Conservation (phyloP, 2,888 invertebrate species). For the Zelleria hepariella region DNA sequence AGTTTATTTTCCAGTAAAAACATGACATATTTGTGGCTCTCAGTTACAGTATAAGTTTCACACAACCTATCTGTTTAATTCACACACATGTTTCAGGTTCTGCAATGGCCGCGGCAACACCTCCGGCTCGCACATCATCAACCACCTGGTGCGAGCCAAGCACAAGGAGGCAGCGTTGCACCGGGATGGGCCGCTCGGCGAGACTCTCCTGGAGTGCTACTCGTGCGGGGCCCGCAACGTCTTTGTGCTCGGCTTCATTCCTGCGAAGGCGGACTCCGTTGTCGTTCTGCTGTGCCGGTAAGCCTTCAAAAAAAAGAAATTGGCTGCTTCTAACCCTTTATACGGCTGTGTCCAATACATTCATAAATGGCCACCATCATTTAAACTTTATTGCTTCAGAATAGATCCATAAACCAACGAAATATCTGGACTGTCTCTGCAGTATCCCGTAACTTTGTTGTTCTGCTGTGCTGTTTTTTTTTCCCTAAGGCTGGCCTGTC, state of each 20-base stretch:
- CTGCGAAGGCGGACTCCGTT: constrained; percentile 98
- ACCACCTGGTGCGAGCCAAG: constrained; percentile 98
- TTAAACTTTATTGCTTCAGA: too few species aligned
- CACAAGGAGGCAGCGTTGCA: constrained; percentile 99
- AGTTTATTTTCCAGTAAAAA: background rate
- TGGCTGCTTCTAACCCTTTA: too few species aligned
- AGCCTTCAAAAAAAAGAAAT: constrained; percentile 16
- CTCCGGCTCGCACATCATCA: constrained; percentile 98
- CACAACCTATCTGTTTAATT: too few species aligned
- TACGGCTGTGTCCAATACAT: too few species aligned
- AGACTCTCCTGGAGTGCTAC: constrained; percentile 98
- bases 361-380: too few species aligned
- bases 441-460: too few species aligned
- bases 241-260: constrained; percentile 98
- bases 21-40: background rate
- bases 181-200: constrained; percentile 96
- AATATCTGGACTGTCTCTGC: too few species aligned
- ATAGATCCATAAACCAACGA: too few species aligned
- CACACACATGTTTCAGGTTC: constrained; percentile 79
- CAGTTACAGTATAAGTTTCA: too few species aligned
- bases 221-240: constrained; percentile 99
- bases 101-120: constrained; percentile 99
- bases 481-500: too few species aligned
- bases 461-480: too few species aligned
- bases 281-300: constrained; percentile 95